A percentile compares a stretch with the other conserved stretches of the same genome.
These are phyloP conservation scores for Amphipoea lucens DNA, from an alignment of 2,888 invertebrate species.

Conservation along the genomic window DNA sequence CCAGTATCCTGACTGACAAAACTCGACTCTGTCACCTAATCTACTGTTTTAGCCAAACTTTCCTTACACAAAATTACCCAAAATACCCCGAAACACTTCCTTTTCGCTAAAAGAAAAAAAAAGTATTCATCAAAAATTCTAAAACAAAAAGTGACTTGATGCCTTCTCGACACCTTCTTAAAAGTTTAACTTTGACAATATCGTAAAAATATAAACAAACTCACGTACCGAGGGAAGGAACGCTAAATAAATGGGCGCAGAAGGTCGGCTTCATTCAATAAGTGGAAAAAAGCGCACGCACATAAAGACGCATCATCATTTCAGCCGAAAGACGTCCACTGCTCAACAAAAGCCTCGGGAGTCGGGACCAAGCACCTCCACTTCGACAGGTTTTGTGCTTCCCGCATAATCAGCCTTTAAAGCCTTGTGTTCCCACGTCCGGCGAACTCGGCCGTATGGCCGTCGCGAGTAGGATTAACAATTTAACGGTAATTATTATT, in stretches of 20 bases:
- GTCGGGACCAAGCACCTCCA: too few species aligned
- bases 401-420: too few species aligned
- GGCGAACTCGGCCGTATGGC: too few species aligned
- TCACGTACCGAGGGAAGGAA: constrained; percentile 42
- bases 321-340: too few species aligned
- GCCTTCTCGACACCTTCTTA: constrained; percentile 61
- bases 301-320: too few species aligned
- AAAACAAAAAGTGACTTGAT: constrained; percentile 54
- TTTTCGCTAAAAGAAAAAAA: constrained; percentile 36
- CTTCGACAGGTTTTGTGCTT: too few species aligned
- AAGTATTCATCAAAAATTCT: constrained; percentile 41
- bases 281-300: too few species aligned
- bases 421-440: too few species aligned
- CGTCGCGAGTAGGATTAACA: too few species aligned
- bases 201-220: constrained; percentile 75
- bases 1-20: not conserved
- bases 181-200: constrained; percentile 73
- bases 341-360: too few species aligned
- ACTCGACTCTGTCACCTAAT: not conserved
- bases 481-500: too few species aligned
- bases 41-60: constrained; percentile 4
- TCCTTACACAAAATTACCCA: not conserved
- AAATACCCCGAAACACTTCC: constrained; percentile 28
- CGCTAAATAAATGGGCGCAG: not conserved
- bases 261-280: not conserved